These are phyloP conservation scores for Drosophila eugracilis DNA, from an alignment of 1,140 invertebrate species.

Conservation along the genomic window DNA sequence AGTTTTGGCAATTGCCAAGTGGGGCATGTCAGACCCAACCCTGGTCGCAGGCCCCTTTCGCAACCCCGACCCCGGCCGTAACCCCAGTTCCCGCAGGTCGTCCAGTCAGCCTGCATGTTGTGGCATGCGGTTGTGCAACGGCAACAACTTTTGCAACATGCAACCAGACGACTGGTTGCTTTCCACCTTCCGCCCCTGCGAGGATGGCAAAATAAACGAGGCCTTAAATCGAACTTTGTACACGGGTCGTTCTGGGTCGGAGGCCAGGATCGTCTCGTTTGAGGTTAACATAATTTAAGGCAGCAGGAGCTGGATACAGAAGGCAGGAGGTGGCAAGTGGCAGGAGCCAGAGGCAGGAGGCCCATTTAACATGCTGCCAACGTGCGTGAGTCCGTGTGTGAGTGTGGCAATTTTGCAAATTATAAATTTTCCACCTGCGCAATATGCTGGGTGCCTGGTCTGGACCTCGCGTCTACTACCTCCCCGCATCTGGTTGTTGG, in stretches of 20 bases:
- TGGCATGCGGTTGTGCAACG: conserved; percentile 78
- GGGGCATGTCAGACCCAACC: conserved; percentile 63
- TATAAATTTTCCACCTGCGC: conserved; percentile 81
- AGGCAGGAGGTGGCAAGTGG: background rate
- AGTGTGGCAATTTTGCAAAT: conserved; percentile 74
- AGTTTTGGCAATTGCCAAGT: conserved; percentile 84
- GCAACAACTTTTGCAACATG: conserved; percentile 81
- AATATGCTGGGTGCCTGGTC: conserved; percentile 58
- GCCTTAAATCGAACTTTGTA: conserved; percentile 83
- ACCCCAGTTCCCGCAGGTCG: conserved; percentile 11
- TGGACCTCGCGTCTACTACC: background rate
- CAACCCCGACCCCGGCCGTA: background rate
- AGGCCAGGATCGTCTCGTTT: conserved; percentile 66
- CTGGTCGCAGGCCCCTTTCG: background rate
- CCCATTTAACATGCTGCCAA: conserved; percentile 78
- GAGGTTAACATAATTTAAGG: conserved; percentile 83
- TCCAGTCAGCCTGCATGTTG: conserved; percentile 66
- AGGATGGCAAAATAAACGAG: conserved; percentile 76
- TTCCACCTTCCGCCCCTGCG: conserved; percentile 3
- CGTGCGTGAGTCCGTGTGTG: conserved; percentile 55
- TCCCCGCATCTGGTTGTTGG: background rate
- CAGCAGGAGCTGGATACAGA: conserved; percentile 18
- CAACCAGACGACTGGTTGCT: conserved; percentile 57
- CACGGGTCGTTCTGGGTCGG: conserved; percentile 45
- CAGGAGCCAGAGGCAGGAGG: conserved; percentile 17